Base-by-base conservation (phyloP, 2,113 vertebrate genomes). In the Halichoeres trimaculatus region DNA sequence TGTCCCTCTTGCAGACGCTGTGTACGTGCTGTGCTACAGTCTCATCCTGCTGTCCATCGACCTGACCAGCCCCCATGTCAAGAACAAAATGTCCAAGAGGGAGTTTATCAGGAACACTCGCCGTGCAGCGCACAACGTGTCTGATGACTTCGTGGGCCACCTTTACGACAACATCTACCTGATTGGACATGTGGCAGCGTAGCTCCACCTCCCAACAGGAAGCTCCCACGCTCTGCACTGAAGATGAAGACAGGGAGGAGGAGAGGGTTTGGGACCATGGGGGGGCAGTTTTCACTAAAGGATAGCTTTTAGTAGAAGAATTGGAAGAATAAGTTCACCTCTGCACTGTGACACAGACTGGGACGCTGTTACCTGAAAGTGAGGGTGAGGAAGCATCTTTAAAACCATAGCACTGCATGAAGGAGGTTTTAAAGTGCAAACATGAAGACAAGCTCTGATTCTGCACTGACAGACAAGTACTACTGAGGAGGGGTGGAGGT, bases 101-200 rank as follows among this genome's bases (percentile, higher is more conserved):
- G 98, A 99, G 92, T 99, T 99, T 88, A 99, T 99, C 90, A 94
- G 98, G 87, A 99, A 99, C 74, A 99, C 98, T 0, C 95, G 98
- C 3, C 94, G 96, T 24, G 98, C 98, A 24, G 98, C 98, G 9
- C 97, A 97, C 68, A 99, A 98, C 57, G 97, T 99, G 85, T 99
- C 97, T 22, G 98, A 99, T 89, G 98, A 99, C 93, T 99, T 99
- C 81, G 98, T 99, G 70, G 98, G 98, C 68, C 98, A 99, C 81
- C 98, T 99, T 80, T 99, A 99, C 77, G 98, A 99, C 95, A 99
- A 99, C 93, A 98, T 99, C 78, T 99, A 99, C 95, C 96, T 99
- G 92, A 96, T 99, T 70, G 98, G 98, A 91, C 98, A 99, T 0
- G 98, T 99, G 91, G 98, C 98, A 84, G 97, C 96, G 16, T 99